phyloP scores from a whole-genome alignment of 2,888 invertebrate species.

The Rhingia rostrata region DNA sequence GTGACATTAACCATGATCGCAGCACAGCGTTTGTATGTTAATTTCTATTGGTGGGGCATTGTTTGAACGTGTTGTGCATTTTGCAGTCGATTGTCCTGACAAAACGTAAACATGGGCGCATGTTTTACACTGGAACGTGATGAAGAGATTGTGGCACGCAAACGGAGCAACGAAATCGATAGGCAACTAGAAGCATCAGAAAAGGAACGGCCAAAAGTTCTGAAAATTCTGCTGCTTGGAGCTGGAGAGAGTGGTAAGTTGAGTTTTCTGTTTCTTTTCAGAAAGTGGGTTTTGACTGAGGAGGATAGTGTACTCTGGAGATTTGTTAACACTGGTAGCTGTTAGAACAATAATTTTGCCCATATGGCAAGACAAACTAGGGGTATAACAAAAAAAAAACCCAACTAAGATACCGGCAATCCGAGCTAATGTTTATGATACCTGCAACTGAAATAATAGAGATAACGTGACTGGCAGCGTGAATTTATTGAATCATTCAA shows the following conservation, averaged over 20 bases:
- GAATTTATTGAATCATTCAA: slow-evolving; percentile 43
- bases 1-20: slow-evolving; percentile 57
- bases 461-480: slow-evolving; percentile 23
- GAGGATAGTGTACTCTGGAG: not conserved
- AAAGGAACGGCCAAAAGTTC: slow-evolving; percentile 85
- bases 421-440: slow-evolving; percentile 13
- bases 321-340: not conserved
- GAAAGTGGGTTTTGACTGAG: too few relatives aligned
- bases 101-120: slow-evolving; percentile 84
- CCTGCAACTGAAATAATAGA: slow-evolving; percentile 36
- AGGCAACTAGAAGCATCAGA: slow-evolving; percentile 85
- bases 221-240: slow-evolving; percentile 86
- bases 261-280: not conserved
- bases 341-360: not conserved
- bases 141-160: slow-evolving; percentile 85
- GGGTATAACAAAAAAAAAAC: not conserved
- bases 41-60: slow-evolving; percentile 41
- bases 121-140: slow-evolving; percentile 86
- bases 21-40: slow-evolving; percentile 7
- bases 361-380: slow-evolving; percentile 12
- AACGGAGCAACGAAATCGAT: slow-evolving; percentile 86
- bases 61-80: slow-evolving; percentile 8
- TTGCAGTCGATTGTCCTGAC: slow-evolving; percentile 69
- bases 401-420: slow-evolving; percentile 18
- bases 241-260: slow-evolving; percentile 85